A percentile compares a stretch with the other conserved stretches of the same genome.
Conservation (phyloP, 2,797 vertebrate genomes). For the Protonibea diacanthus region DNA sequence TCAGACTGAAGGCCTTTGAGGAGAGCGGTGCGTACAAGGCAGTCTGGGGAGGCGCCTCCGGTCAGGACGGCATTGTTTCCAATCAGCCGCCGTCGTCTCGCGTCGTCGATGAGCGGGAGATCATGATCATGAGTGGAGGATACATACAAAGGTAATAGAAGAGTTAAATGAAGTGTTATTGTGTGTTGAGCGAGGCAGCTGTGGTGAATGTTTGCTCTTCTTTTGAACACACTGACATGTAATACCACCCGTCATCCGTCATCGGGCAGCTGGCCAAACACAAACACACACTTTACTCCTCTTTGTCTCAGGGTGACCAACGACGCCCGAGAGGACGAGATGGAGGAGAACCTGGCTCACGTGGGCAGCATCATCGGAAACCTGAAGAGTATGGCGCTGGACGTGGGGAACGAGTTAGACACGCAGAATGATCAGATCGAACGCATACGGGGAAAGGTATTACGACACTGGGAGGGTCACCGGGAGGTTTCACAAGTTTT, state of each 20-base stretch:
- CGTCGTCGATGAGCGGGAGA: conserved; percentile 86
- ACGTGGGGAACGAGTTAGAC: conserved; percentile 88
- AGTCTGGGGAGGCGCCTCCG: conserved; percentile 81
- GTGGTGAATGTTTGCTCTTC: conserved; percentile 54
- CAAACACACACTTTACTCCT: not conserved
- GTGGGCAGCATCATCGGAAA: conserved; percentile 88
- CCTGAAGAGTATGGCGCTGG: conserved; percentile 87
- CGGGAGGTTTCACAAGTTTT: too few species aligned
- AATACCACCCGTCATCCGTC: not conserved
- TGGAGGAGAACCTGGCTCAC: conserved; percentile 88
- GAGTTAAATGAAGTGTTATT: not conserved
- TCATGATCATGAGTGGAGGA: conserved; percentile 90
- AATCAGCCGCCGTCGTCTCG: conserved; percentile 85
- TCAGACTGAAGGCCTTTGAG: conserved; percentile 86
- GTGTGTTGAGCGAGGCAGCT: conserved; percentile 22
- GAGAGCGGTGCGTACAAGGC: conserved; percentile 84
- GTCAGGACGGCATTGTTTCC: conserved; percentile 85
- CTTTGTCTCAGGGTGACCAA: conserved; percentile 81
- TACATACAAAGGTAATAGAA: conserved; percentile 84
- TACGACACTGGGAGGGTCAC: too few species aligned
- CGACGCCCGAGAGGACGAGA: conserved; percentile 87
- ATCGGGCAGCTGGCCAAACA: conserved; percentile 68
- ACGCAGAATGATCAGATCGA: conserved; percentile 84
- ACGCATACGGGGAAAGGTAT: conserved; percentile 83
- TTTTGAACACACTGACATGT: conserved; percentile 37